A percentile compares a stretch with the other conserved stretches of the same genome.
Conservation (phyloP, 1,140 invertebrate genomes). For the Stenopsyche tienmushanensis region DNA sequence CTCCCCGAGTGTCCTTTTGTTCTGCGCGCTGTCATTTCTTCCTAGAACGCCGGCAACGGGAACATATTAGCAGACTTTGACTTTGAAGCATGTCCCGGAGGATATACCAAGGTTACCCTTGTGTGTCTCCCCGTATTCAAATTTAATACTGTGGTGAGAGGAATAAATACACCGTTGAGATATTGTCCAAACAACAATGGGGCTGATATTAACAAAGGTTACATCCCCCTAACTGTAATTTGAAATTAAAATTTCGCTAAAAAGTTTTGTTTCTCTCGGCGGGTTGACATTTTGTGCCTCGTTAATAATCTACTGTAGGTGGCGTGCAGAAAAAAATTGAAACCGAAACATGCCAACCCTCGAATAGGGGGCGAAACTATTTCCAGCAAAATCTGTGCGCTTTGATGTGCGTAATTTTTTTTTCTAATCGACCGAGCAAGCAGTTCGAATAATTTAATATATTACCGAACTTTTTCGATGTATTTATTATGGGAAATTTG, state of each 20-base stretch:
- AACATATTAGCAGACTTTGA: neutral
- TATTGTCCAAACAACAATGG: neutral
- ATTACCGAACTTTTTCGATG: too few species aligned
- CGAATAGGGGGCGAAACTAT: too few species aligned
- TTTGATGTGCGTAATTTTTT: too few species aligned
- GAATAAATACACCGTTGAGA: neutral
- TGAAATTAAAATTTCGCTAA: neutral
- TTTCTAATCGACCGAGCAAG: too few species aligned
- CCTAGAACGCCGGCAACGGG: constrained; percentile 2
- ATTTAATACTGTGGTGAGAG: neutral
- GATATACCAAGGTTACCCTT: constrained; percentile 13
- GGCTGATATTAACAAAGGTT: neutral
- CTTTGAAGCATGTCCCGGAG: constrained; percentile 15
- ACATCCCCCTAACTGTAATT: neutral
- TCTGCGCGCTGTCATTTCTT: constrained; percentile 6
- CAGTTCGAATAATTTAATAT: too few species aligned
- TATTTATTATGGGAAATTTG: too few species aligned
- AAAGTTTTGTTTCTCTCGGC: neutral
- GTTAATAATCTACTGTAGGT: neutral
- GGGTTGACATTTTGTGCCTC: neutral
- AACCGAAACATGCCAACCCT: too few species aligned
- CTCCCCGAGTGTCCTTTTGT: neutral
- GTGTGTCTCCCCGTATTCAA: neutral
- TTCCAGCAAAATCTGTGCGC: too few species aligned
- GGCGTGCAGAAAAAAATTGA: too few species aligned